Evolutionary conservation across 2,797 vertebrate genomes (phyloP).

Genomic region (Lepus oiostolus): DNA sequence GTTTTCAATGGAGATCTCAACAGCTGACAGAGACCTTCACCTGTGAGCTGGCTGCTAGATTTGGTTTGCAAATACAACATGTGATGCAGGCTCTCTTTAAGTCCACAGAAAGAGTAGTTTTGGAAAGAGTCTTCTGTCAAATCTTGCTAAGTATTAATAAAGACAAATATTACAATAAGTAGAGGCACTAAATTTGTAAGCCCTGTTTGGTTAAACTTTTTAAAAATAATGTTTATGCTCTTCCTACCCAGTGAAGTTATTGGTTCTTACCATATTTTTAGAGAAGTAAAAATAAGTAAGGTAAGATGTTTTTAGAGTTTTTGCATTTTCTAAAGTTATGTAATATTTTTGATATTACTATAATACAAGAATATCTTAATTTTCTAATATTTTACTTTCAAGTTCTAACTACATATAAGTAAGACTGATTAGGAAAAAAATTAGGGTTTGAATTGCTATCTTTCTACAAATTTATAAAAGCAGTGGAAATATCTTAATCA

Average conservation of each 20-base stretch:
- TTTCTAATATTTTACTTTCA: neutral
- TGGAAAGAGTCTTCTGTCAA: neutral
- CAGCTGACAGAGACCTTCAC: neutral
- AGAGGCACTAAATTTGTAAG: neutral
- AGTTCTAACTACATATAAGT: neutral
- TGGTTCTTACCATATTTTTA: neutral
- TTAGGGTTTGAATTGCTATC: neutral
- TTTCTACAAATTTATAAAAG: neutral
- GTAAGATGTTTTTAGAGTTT: neutral
- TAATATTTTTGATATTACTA: neutral
- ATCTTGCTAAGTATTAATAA: neutral
- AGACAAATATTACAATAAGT: neutral
- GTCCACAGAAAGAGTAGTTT: neutral
- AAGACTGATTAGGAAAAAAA: neutral
- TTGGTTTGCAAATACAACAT: neutral
- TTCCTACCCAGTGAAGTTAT: neutral
- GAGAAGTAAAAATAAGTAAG: neutral
- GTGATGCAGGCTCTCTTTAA: neutral
- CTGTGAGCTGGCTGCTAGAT: neutral
- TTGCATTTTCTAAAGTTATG: neutral
- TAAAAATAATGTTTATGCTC: neutral
- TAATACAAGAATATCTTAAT: neutral
- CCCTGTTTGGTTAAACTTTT: neutral
- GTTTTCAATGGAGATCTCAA: neutral
- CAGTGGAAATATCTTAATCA: neutral